Percentiles rank a stretch among this genome's conserved stretches.
Evolutionary conservation across 2,797 vertebrate genomes (phyloP).

Genomic region (Prionace glauca): DNA sequence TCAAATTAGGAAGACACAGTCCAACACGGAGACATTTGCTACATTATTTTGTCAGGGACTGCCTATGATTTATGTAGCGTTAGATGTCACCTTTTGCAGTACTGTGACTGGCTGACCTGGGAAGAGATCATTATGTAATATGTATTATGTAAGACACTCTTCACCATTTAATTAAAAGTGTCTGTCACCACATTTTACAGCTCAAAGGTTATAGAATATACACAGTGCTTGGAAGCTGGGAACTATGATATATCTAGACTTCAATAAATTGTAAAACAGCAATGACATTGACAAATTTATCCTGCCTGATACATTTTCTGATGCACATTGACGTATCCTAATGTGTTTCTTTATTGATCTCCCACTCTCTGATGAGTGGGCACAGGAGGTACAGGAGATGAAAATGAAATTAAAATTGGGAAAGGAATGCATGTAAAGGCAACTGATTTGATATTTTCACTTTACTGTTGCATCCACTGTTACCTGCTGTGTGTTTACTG

Average conservation of each 20-base stretch:
- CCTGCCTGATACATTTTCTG: constrained; percentile 7
- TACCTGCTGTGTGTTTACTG: not conserved
- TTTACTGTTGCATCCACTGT: not conserved
- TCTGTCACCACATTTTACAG: not conserved
- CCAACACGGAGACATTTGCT: not conserved
- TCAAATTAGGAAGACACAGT: not conserved
- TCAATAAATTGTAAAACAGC: not conserved
- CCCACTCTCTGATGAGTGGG: not conserved
- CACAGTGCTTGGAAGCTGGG: not conserved
- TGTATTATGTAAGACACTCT: not conserved
- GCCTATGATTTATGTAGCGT: not conserved
- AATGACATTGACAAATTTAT: constrained; percentile 23
- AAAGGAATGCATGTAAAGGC: not conserved
- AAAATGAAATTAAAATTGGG: not conserved
- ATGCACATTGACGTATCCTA: not conserved
- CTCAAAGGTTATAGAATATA: not conserved
- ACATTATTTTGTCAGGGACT: not conserved
- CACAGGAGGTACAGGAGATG: not conserved
- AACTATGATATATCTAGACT: not conserved
- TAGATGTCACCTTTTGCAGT: not conserved
- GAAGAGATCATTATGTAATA: not conserved
- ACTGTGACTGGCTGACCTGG: not conserved
- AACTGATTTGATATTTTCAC: not conserved
- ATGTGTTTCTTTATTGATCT: not conserved
- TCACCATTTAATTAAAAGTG: not conserved